Conservation (phyloP, 2,888 invertebrate genomes). For the Belgica antarctica region DNA sequence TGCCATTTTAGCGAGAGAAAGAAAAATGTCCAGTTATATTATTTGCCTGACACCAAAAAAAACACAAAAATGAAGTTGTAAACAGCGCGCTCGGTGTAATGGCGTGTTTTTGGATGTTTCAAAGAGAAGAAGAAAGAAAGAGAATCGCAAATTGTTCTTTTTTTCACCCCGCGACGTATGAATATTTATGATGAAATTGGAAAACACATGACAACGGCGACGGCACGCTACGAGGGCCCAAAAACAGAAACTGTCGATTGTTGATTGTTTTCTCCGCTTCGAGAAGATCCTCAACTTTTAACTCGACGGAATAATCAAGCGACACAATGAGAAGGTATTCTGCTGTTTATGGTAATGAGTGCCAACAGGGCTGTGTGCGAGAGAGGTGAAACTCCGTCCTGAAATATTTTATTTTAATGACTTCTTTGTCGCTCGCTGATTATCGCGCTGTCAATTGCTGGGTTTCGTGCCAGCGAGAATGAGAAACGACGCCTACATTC, state of each 20-base stretch:
- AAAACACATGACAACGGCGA: conserved; percentile 10
- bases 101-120: conserved; percentile 7
- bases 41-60: conserved; percentile 30
- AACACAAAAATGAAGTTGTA: conserved; percentile 18
- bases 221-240: not conserved
- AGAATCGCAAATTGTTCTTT: conserved; percentile 9
- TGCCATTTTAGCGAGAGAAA: not conserved
- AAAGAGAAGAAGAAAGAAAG: not conserved
- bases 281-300: conserved; percentile 1
- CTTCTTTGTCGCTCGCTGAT: not conserved
- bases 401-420: conserved; percentile 14
- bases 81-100: not conserved
- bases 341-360: conserved; percentile 21
- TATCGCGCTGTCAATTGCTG: not conserved
- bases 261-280: not conserved
- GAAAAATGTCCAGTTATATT: conserved; percentile 23
- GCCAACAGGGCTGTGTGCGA: not conserved
- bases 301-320: not conserved
- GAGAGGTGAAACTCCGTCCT: conserved; percentile 14
- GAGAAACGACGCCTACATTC: conserved; percentile 31
- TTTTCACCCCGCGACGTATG: not conserved
- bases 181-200: conserved; percentile 32
- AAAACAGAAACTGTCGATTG: conserved; percentile 30
- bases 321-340: conserved; percentile 25
- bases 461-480: not conserved